Evolutionary conservation across 2,113 vertebrate species (phyloP).

Genomic region (Ivindomyrus marchei): DNA sequence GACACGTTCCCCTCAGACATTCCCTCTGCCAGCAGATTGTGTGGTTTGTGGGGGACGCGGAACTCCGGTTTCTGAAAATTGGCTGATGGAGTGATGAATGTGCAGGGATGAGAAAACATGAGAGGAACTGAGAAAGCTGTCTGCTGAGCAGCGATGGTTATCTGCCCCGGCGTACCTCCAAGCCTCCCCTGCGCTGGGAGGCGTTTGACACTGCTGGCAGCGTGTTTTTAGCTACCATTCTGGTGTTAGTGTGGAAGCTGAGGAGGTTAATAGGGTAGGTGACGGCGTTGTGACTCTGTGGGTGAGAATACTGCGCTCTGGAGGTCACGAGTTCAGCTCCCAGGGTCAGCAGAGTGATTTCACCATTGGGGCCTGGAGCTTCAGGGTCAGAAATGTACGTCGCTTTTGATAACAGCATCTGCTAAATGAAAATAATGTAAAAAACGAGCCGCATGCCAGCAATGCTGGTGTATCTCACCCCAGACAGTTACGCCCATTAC

Average conservation of each 20-base stretch:
- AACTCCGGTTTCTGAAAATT: not conserved
- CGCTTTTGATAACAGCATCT: no score
- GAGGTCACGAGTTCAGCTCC: no score
- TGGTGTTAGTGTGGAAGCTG: not conserved
- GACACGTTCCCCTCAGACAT: not conserved
- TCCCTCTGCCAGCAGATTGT: not conserved
- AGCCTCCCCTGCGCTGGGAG: not conserved
- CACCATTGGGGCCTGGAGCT: no score
- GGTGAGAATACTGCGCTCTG: no score
- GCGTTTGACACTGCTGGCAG: not conserved
- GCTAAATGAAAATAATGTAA: no score
- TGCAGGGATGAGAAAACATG: not conserved
- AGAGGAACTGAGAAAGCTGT: not conserved
- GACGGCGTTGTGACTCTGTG: not conserved
- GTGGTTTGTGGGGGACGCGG: not conserved
- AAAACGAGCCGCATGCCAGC: no score
- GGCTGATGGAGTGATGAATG: not conserved
- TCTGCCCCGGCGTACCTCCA: not conserved
- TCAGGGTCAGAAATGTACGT: no score
- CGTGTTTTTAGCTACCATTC: not conserved
- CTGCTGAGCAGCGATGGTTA: not conserved
- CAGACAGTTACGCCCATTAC: no score
- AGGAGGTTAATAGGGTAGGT: not conserved
- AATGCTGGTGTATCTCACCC: no score
- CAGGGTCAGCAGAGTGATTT: no score